Base-by-base conservation (phyloP, 2,113 vertebrate species). In the Hydropotes inermis region DNA sequence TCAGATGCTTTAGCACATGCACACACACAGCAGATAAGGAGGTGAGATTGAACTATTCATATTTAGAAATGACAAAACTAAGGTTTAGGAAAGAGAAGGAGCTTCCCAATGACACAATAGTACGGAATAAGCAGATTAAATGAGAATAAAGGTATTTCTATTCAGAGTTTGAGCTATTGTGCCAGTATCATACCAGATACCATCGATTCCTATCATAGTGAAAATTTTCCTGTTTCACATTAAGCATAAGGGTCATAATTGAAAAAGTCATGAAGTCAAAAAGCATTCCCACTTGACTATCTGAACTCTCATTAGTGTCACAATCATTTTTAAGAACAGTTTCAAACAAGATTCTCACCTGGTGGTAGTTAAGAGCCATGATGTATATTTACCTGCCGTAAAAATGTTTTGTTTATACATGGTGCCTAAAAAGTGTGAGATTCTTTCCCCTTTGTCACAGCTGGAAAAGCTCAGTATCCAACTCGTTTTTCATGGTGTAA, bases 371-470 rank as follows among this genome's bases (percentile, higher is more conserved):
- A 96, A 78, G 61, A 58, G 33, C 15, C 39, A n/a, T n/a, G 33
- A 28, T 78, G 43, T 94, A 25, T 83, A 92, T 93, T 95, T 87
- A 95, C 36, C 67, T 83, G 82, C 33, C 43, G 47, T 84, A 55
- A 95, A 97, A 95, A 83, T 86, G 23, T 89, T 97, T 97, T 87
- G 25, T 25, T 83, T 91, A 79, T 78, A 89, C 16, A 87, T 7
- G 13, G 16, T 83, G 33, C n/a, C 36, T 94, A 67, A 81, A 78
- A 97, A 39, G 5, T 39, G 10, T 54, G 28, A n/a, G 16, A 67
- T 76, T 79, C 39, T 94, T 94, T 96, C 92, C 92, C 25, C 82
- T 95, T 86, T 94, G 76, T 30, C 79, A 82, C 78, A 97, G 87
- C 89, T 96, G 81, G 60, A 94, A 97, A 94, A 95, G 23, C 45